Conservation (phyloP, 2,113 vertebrate species). For the Rhea pennata region DNA sequence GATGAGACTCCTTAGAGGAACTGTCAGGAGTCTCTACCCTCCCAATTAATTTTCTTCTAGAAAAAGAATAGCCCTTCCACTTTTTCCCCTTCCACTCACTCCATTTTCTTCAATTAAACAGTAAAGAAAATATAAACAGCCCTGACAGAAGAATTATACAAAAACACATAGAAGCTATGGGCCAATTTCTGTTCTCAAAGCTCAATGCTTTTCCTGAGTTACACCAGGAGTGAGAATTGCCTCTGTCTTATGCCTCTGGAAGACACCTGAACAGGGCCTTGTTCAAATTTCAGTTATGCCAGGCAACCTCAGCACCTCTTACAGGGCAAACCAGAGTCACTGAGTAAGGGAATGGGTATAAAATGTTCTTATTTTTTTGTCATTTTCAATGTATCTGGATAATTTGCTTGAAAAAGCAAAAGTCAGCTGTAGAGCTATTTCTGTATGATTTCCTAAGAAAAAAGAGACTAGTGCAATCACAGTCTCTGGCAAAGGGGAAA, state of each 20-base stretch:
- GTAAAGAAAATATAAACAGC: constrained; percentile 31
- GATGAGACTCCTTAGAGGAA: neutral
- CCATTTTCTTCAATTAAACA: constrained; percentile 6
- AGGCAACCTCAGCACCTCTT: neutral
- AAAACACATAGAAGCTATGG: neutral
- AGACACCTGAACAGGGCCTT: neutral
- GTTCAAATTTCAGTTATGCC: neutral
- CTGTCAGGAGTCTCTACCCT: neutral
- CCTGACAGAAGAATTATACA: neutral
- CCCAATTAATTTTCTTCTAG: neutral
- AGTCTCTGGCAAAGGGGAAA: constrained; percentile 15
- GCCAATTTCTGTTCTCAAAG: neutral
- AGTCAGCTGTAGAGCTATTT: constrained; percentile 1
- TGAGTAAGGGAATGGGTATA: neutral
- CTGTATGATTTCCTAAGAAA: neutral
- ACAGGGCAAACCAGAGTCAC: neutral
- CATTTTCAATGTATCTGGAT: neutral
- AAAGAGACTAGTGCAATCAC: neutral
- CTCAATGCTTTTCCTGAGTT: neutral
- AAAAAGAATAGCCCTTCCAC: neutral
- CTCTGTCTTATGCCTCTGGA: neutral
- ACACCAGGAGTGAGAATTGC: neutral
- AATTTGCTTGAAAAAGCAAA: neutral
- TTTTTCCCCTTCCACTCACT: neutral
- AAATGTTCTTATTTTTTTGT: neutral